Conservation (phyloP, 2,797 vertebrate genomes). For the Fistularia tabacaria region DNA sequence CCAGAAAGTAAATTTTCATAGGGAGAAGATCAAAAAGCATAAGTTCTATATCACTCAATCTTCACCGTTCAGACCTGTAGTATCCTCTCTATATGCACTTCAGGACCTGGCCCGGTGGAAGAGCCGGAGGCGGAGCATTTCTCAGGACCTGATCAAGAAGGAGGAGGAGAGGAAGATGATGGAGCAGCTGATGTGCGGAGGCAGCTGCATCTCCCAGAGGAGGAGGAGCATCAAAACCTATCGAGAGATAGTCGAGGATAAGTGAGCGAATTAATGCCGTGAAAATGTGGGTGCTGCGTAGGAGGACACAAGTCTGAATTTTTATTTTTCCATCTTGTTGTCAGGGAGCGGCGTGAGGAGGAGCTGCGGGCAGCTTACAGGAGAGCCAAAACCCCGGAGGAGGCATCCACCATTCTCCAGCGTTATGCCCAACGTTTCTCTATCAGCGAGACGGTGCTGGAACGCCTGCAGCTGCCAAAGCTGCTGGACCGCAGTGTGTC, state of each 20-base stretch:
- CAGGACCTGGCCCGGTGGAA: conserved; percentile 97
- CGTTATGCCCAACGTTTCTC: conserved; percentile 94
- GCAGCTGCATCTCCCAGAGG: conserved; percentile 68
- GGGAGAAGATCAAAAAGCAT: no score
- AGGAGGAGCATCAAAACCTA: conserved; percentile 98
- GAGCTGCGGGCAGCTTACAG: conserved; percentile 87
- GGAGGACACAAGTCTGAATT: background rate
- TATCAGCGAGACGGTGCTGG: conserved; percentile 91
- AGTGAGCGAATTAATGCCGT: conserved; percentile 74
- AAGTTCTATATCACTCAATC: no score
- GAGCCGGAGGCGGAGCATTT: conserved; percentile 89
- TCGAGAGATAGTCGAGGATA: conserved; percentile 95
- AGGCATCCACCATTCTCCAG: conserved; percentile 87
- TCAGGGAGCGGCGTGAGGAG: conserved; percentile 88
- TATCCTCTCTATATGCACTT: conserved; percentile 13
- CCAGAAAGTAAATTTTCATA: no score
- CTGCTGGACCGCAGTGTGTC: conserved; percentile 92
- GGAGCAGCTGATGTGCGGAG: conserved; percentile 84
- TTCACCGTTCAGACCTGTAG: no score
- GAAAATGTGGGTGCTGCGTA: background rate
- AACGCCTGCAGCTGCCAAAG: conserved; percentile 91
- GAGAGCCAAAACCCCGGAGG: conserved; percentile 82
- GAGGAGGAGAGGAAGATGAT: conserved; percentile 96
- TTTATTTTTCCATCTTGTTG: background rate
- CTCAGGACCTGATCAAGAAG: conserved; percentile 96